Evolutionary conservation across 2,113 vertebrate genomes (phyloP), one percentile per base, ranked within the genome.

Genomic region (Elephas maximus): DNA sequence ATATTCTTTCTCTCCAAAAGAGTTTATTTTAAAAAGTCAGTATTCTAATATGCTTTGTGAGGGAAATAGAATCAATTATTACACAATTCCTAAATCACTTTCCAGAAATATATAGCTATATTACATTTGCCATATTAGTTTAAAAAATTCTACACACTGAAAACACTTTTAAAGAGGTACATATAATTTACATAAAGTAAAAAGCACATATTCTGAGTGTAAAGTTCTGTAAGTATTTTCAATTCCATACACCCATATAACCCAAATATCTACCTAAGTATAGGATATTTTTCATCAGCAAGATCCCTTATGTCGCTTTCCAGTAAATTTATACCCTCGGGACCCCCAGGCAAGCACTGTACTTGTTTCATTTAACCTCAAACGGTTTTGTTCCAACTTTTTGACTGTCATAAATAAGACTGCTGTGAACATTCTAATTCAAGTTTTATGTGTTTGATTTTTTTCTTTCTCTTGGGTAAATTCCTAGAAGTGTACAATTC

Each of bases 51-150:
- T 18, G 6, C 6, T 53, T 83, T 30, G 0, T 60, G 2, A 91
- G 77, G 23, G 20, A 93, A 7, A 26, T 73, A 67, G 24, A 63
- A 82, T 65, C 41, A 71, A 57, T 60, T 85, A 81, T 67, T 37
- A 45, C 3, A 80, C 6, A 20, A 90, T 86, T 93, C 33, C 18
- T 89, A 30, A 69, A 21, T 74, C 15, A 88, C 2, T 74, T 51
- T 57, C 76, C 8, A 92, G 53, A 89, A 93, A 86, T 89, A 26
- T 74, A 57, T 91, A 62, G 5, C 51, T 91, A 73, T 73, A 48
- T 1, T 79, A 0, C 0, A 63, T 10, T 90, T 83, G 28, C 17
- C 44, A 30, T 71, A 41, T 20, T 62, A 71, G 11, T 96, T 44
- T 15, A 44, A 28, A 74, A 87, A 93, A 71, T 96, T 86, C 67